Evolutionary conservation across 2,888 invertebrate genomes (phyloP), one percentile per base, ranked within the genome.

Genomic region (Octonoba sinensis): DNA sequence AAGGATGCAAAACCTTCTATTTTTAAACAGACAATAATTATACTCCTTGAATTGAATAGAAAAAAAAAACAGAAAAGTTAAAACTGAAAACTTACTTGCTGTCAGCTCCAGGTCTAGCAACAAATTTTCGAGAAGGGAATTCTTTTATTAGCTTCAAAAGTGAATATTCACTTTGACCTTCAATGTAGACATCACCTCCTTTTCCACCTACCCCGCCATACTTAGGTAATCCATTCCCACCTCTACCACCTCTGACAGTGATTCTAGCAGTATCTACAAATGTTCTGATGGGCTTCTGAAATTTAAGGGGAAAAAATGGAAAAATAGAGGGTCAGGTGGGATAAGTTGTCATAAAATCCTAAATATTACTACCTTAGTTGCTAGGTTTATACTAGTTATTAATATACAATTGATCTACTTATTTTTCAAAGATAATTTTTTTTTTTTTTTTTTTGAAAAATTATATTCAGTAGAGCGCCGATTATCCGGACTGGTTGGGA

Each of bases 201-300:
- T 93, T 92, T 0, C 98, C 98, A 13, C 98, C 98, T 15, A 94
- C 89, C 2, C 91, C 98, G 1, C 97, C 97, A 88, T 92, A 95
- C 87, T 93, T 93, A 1, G 93, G 93, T 22, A 93, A 89, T 18
- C 94, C 94, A 87, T 91, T 91, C 49, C 94, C 94, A 13, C 98
- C 98, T 27, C 92, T 90, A 2, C 98, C 98, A 2, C 93, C 97
- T 87, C 92, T 92, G 0, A 95, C 94, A 86, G 92, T 91, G 54
- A 98, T 88, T 84, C 94, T 91, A 27, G 97, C 89, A 0, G 93
- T 92, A 89, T 98, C 98, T 54, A 96, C 88, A 87, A 96, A 96
- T 24, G 51, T 69, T 57, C 66, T 56, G 13, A n/a, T 60, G 13
- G 18, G 6, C 59, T 51, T 70, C 74, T 75, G 18, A 36, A 72